Conservation (phyloP, 2,113 vertebrate genomes). For the Smithornis capensis region DNA sequence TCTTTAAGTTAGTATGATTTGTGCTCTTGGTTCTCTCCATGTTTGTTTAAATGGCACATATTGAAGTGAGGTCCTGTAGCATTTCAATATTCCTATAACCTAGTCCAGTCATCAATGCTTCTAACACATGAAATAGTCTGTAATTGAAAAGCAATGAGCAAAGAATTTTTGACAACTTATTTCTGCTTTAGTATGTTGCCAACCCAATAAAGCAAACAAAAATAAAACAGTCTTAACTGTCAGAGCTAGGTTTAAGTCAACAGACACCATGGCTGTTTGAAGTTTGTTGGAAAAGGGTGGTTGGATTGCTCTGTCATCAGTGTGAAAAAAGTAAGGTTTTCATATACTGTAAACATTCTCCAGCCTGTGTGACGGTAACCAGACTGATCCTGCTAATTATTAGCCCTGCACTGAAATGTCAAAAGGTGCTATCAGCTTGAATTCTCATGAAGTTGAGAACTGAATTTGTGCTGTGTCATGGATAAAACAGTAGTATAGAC, state of each 20-base stretch:
- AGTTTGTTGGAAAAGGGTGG: neutral
- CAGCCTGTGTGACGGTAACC: neutral
- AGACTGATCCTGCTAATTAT: neutral
- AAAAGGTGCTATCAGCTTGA: neutral
- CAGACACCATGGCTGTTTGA: neutral
- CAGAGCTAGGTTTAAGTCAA: neutral
- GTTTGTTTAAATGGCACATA: neutral
- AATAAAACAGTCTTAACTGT: neutral
- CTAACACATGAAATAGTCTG: neutral
- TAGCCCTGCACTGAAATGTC: neutral
- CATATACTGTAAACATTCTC: neutral
- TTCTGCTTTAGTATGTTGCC: neutral
- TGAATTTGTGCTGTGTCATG: neutral
- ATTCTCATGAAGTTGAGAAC: slow-evolving; percentile 21
- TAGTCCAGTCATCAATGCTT: neutral
- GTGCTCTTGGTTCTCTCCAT: neutral
- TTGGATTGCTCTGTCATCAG: neutral
- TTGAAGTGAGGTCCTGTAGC: neutral
- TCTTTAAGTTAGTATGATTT: neutral
- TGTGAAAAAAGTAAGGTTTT: neutral
- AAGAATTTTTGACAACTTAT: neutral
- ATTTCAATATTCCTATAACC: neutral
- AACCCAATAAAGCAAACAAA: neutral
- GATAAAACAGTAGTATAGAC: neutral
- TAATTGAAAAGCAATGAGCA: neutral